Evolutionary conservation across 1,140 invertebrate species (phyloP), one percentile per base, ranked within the genome.

Genomic region (Sitophilus oryzae): DNA sequence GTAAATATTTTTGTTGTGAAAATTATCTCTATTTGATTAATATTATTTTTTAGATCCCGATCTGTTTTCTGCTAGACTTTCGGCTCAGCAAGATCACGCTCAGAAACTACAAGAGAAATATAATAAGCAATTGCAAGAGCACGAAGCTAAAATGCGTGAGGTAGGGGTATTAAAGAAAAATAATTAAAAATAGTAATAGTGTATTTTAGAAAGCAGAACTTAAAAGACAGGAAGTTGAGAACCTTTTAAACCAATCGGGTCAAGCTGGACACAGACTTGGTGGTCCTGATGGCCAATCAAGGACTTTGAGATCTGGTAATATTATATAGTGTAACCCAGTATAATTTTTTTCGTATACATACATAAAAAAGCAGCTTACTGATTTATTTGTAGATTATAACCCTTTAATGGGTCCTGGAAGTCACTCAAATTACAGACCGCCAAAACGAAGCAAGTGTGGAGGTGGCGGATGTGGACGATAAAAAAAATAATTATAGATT

Each of bases 381-480:
- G 19, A 18, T 10, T 9, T 43, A 11, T 44, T 67, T 68, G 37
- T 56, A 77, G 75, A 70, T 5, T 77, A 77, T 50, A 74, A 73
- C 67, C 75, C 75, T 21, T 60, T 77, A 43, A 76, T 73, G 73
- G 75, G 75, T n/a, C 60, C 65, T 47, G 62, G 61, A 45, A 63
- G 62, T 52, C 63, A 65, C 11, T 61, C 59, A 16, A 62, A 70
- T 44, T 77, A 77, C 58, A 64, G 72, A 36, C 71, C 76, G 34
- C 71, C 71, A 6, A 74, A 73, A 60, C 69, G 71, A 21, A 71
- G 66, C 41, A 72, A 73, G 15, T 77, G 75, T 55, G 63, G 69
- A 23, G 71, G 73, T 56, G 71, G 73, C 37, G 69, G 73, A 23
- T 77, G 76, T 52, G 75, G 74, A 46, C 71, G 69, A 72, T 63